These are phyloP conservation scores for Stegodyphus dumicola DNA, from an alignment of 1,140 invertebrate genomes.

Conservation along the genomic window DNA sequence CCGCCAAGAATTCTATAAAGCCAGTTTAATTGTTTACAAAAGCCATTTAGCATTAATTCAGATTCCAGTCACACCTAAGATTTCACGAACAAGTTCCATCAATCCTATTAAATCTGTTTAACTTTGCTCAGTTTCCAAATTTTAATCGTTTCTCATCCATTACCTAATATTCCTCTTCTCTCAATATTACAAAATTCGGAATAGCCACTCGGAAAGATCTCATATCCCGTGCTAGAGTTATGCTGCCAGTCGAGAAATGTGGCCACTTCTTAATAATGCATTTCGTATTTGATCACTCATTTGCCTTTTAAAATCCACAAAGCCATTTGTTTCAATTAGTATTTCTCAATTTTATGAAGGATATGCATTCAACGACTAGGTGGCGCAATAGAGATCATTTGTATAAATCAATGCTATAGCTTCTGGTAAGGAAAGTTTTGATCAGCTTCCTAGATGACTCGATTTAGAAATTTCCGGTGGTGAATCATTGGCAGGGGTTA, in stretches of 20 bases:
- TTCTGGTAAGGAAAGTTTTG: not conserved
- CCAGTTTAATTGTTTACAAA: too few species aligned
- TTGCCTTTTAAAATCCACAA: not conserved
- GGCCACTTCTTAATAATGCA: not conserved
- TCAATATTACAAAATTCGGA: too few species aligned
- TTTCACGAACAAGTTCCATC: too few species aligned
- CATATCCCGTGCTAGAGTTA: not conserved
- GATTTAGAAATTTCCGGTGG: not conserved
- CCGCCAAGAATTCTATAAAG: too few species aligned
- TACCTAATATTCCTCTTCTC: too few species aligned
- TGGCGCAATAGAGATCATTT: not conserved
- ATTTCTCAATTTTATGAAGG: slow-evolving; percentile 4
- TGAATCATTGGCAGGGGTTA: not conserved
- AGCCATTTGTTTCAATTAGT: slow-evolving; percentile 36
- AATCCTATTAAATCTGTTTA: too few species aligned
- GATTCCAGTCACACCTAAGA: too few species aligned
- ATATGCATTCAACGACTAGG: slow-evolving; percentile 20
- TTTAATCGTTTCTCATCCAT: too few species aligned
- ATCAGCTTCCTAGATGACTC: not conserved
- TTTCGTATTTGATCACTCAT: slow-evolving; percentile 8
- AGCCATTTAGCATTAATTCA: too few species aligned
- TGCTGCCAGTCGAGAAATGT: not conserved
- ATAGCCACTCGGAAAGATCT: too few species aligned
- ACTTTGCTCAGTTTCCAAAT: too few species aligned
- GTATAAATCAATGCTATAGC: too few species aligned